phyloP scores from a whole-genome alignment of 2,113 vertebrate genomes.

The Equus przewalskii region DNA sequence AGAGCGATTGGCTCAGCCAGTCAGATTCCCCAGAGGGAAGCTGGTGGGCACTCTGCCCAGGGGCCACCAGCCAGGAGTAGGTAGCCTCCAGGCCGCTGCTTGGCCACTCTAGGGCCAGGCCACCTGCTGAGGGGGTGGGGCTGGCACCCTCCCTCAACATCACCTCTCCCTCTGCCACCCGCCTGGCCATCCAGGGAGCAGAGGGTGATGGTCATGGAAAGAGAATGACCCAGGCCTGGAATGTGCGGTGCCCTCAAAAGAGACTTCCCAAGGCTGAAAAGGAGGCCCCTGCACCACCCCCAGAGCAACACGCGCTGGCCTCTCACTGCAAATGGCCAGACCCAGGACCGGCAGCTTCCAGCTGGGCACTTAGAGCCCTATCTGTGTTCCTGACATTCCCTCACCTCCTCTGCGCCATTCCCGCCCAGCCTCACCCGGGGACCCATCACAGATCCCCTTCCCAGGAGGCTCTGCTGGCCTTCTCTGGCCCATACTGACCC shows the following conservation, averaged over 20 bases:
- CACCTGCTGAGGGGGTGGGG: neutral
- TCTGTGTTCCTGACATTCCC: neutral
- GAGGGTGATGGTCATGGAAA: neutral
- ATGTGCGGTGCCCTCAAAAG: neutral
- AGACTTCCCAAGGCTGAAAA: neutral
- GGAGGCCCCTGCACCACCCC: neutral
- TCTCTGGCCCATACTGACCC: neutral
- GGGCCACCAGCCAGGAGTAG: neutral
- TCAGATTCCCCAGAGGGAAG: neutral
- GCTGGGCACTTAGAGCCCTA: rapidly evolving
- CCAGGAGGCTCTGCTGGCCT: neutral
- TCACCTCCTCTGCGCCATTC: too few species aligned
- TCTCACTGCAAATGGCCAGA: neutral
- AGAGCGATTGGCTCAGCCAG: neutral
- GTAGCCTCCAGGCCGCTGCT: neutral
- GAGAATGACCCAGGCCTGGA: neutral
- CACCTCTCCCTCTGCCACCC: slow-evolving; percentile 49
- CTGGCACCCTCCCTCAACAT: neutral
- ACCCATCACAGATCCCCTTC: neutral
- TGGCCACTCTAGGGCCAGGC: neutral
- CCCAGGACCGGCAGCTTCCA: neutral
- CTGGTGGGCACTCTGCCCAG: neutral
- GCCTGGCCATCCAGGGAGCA: slow-evolving; percentile 85
- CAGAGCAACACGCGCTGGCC: neutral
- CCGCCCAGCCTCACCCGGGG: rapidly evolving